phyloP scores from a whole-genome alignment of 2,888 invertebrate genomes.

The Noctuana brunneofusca region DNA sequence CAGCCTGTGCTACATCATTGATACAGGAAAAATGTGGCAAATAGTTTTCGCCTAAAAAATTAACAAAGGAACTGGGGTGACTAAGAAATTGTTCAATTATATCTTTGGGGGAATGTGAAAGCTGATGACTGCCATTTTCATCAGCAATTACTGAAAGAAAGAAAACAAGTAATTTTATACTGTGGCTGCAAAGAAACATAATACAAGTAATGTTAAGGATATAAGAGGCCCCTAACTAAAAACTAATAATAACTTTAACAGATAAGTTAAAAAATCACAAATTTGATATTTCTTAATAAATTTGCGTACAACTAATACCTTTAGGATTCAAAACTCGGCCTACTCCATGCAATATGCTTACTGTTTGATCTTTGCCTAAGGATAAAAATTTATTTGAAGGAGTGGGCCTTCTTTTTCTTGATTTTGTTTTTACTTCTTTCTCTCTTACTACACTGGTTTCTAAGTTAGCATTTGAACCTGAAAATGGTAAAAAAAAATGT shows the following conservation, averaged over 20 bases:
- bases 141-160: conserved; percentile 37
- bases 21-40: conserved; percentile 87
- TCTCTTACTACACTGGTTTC: conserved; percentile 66
- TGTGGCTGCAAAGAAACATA: background rate
- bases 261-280: background rate
- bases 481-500: background rate
- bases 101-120: conserved; percentile 83
- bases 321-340: conserved; percentile 91
- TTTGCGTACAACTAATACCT: conserved; percentile 63
- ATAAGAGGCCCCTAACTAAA: background rate
- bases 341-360: conserved; percentile 89
- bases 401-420: conserved; percentile 71
- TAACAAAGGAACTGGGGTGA: conserved; percentile 85
- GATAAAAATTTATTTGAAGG: conserved; percentile 70
- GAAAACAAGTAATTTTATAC: background rate
- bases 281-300: too few species aligned
- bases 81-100: conserved; percentile 86
- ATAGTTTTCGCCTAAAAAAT: conserved; percentile 90
- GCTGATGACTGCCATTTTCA: conserved; percentile 36
- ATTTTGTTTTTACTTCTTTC: conserved; percentile 67
- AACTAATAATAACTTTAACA: background rate
- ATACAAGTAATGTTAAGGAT: too few species aligned
- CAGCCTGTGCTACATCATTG: conserved; percentile 83
- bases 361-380: conserved; percentile 86
- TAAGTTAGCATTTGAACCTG: conserved; percentile 62